These are phyloP conservation scores for Xiphophorus maculatus DNA, from an alignment of 2,113 vertebrate genomes.

Conservation along the genomic window DNA sequence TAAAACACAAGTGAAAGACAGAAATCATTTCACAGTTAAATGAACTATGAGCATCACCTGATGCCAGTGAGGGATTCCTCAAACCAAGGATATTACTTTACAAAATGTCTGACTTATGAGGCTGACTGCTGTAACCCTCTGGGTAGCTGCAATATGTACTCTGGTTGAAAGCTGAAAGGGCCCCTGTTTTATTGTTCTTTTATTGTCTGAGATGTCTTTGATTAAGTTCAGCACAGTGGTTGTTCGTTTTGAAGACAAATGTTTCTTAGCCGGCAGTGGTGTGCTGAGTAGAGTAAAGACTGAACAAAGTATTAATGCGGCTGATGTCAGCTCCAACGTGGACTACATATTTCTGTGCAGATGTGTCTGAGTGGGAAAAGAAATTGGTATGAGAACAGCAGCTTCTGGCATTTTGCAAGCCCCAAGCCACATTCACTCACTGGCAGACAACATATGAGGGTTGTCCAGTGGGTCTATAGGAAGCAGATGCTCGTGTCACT, in stretches of 20 bases:
- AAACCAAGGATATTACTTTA: constrained; percentile 58
- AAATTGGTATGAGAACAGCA: constrained; percentile 43
- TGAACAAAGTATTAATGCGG: constrained; percentile 31
- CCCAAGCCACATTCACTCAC: constrained; percentile 26
- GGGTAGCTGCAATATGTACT: constrained; percentile 44
- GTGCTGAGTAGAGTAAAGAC: constrained; percentile 43
- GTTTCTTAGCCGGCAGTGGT: constrained; percentile 37
- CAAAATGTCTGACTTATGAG: constrained; percentile 57
- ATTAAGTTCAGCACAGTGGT: constrained; percentile 55
- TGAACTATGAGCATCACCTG: constrained; percentile 20
- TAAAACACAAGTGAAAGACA: constrained; percentile 23
- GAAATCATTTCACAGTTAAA: constrained; percentile 23
- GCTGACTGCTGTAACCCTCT: constrained; percentile 37
- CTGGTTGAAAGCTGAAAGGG: constrained; percentile 40
- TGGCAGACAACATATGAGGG: constrained; percentile 17
- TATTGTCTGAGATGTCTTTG: constrained; percentile 63
- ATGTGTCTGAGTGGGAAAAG: constrained; percentile 23
- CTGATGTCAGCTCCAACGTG: constrained; percentile 36
- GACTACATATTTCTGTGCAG: constrained; percentile 41
- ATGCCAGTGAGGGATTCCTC: constrained; percentile 21
- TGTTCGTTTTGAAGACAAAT: constrained; percentile 63
- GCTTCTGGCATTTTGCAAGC: constrained; percentile 54
- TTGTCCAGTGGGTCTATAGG: constrained; percentile 17
- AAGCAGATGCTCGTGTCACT: constrained; percentile 49
- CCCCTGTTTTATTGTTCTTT: constrained; percentile 61